phyloP scores from a whole-genome alignment of 2,888 invertebrate species.

The Nymphalis urticae region DNA sequence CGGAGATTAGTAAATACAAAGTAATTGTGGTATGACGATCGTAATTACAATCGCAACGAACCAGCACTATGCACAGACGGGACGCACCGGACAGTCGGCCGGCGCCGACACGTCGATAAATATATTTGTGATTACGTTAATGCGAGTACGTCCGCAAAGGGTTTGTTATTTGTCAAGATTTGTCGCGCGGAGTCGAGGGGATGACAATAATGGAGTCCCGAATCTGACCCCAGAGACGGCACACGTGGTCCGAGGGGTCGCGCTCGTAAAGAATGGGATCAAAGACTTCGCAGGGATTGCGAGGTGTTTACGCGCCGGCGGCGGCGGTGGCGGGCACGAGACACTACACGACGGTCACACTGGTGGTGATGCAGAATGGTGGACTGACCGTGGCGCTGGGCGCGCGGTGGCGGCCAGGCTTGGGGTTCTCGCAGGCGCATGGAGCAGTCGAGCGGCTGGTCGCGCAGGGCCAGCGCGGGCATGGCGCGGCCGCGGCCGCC shows the following conservation, averaged over 20 bases:
- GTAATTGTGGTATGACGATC: conserved; percentile 26
- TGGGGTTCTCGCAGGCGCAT: conserved; percentile 81
- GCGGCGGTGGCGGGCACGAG: conserved; percentile 31
- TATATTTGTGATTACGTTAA: conserved; percentile 25
- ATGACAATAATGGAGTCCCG: conserved; percentile 47
- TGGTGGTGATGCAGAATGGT: conserved; percentile 20
- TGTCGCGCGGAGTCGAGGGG: conserved; percentile 44
- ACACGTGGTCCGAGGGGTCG: conserved; percentile 41
- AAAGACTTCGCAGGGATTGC: conserved; percentile 25
- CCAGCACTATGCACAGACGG: conserved; percentile 38
- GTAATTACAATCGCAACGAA: conserved; percentile 22
- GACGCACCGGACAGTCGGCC: conserved; percentile 30
- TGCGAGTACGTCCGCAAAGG: conserved; percentile 31
- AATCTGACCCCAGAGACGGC: conserved; percentile 46
- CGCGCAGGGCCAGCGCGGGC: conserved; percentile 84
- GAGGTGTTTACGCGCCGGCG: conserved; percentile 18
- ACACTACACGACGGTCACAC: conserved; percentile 14
- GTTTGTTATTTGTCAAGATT: conserved; percentile 42
- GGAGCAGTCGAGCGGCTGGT: conserved; percentile 88
- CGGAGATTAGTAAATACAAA: conserved; percentile 23
- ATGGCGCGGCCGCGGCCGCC: conserved; percentile 82
- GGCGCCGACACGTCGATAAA: conserved; percentile 18
- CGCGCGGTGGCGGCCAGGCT: conserved; percentile 66
- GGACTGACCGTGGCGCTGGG: conserved; percentile 68
- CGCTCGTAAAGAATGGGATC: conserved; percentile 39